Evolutionary conservation across 2,113 vertebrate species (phyloP).

Genomic region (Stomatorhinus ivindoensis): DNA sequence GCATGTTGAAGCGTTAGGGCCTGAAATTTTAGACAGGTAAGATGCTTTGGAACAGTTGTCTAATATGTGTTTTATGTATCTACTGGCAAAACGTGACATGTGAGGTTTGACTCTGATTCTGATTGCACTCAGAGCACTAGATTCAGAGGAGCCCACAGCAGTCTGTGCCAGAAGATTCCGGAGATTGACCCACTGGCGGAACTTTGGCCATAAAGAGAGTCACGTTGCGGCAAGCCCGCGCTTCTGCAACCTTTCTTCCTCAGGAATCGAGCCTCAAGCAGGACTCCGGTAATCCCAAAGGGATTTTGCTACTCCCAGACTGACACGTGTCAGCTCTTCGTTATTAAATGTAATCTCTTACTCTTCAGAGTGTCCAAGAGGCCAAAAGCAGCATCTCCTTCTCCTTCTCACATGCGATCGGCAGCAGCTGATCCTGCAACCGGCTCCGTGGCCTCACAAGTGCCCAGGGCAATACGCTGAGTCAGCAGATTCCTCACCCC

Average conservation of each 20-base stretch:
- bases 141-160: neutral
- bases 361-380: neutral
- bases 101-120: neutral
- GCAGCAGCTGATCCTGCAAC: neutral
- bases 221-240: neutral
- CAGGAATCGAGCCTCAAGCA: neutral
- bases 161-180: neutral
- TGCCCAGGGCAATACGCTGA: constrained; percentile 26
- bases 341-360: neutral
- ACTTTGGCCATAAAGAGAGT: neutral
- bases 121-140: neutral
- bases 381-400: neutral
- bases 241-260: neutral
- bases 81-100: neutral
- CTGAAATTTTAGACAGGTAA: neutral
- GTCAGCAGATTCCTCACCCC: constrained; percentile 32
- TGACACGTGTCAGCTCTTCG: neutral
- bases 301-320: neutral
- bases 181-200: neutral
- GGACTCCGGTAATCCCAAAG: neutral
- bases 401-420: neutral
- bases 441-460: neutral
- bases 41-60: neutral
- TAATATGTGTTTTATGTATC: neutral
- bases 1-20: neutral